Evolutionary conservation across 2,797 vertebrate genomes (phyloP), one percentile per base, ranked within the genome.

Genomic region (Thunnus albacares): DNA sequence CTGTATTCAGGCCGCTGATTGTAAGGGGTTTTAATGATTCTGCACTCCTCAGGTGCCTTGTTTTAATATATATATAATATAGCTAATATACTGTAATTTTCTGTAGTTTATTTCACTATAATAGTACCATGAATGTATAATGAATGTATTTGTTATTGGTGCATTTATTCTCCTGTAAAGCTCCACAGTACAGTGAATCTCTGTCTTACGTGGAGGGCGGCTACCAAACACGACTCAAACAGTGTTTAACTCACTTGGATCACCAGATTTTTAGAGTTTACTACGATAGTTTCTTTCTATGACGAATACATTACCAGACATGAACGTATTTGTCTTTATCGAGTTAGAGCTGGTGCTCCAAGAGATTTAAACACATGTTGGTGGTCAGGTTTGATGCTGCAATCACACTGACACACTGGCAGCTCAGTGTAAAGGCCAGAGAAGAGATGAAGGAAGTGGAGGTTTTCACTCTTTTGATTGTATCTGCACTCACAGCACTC

Each of bases 101-200:
- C 8, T 59, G 43, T 58, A 80, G 38, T 65, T 77, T 81, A 14
- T 77, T 56, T 84, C 8, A 71, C 33, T 61, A 41, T 59, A 28
- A 61, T 10, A 61, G 45, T 53, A 57, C 56, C 15, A 41, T 18
- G 43, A 66, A 18, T 52, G 20, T 71, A 10, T 66, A 59, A 80
- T 90, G 88, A 89, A 84, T 92, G 87, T 92, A 89, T 87, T 85
- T 87, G 28, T 45, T 74, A 38, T 74, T 55, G 77, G 80, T 86
- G 83, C 81, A 49, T 75, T 60, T 71, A 26, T 41, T 64, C n/a
- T 72, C 45, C 20, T 24, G 33, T 60, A 45, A 75, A 69, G 30
- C 57, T 84, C 79, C 41, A 10, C 10, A 38, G 35, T 38, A 10
- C 35, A 38, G 41, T 43, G 13, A 2, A 41, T 71, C 68, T 47